These are phyloP conservation scores for Physocephala rufipes DNA, from an alignment of 2,888 invertebrate genomes.

Conservation along the genomic window DNA sequence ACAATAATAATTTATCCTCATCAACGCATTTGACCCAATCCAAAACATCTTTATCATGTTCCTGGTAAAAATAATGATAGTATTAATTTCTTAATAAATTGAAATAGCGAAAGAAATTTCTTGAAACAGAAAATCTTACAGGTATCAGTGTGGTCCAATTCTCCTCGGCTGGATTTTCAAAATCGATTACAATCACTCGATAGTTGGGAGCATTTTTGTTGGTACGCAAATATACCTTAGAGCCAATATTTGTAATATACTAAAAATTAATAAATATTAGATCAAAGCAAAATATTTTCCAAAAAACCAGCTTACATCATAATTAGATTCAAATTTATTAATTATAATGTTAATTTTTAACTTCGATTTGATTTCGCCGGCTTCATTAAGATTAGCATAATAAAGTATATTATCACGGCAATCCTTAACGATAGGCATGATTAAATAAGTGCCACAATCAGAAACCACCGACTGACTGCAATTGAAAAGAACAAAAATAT, in stretches of 20 bases:
- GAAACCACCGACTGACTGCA: conserved; percentile 84
- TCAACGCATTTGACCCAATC: conserved; percentile 90
- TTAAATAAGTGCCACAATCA: conserved; percentile 90
- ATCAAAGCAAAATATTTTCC: too few relatives aligned
- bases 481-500: conserved; percentile 31
- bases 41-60: conserved; percentile 86
- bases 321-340: conserved; percentile 91
- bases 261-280: conserved; percentile 64
- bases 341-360: conserved; percentile 82
- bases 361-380: conserved; percentile 72
- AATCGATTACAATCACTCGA: conserved; percentile 84
- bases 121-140: conserved; percentile 64
- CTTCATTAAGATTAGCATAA: conserved; percentile 79
- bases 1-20: conserved; percentile 84
- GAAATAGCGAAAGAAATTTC: background rate
- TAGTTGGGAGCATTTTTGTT: conserved; percentile 95
- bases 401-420: conserved; percentile 92
- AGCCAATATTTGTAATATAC: conserved; percentile 90
- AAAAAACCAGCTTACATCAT: conserved; percentile 82
- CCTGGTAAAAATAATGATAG: conserved; percentile 60
- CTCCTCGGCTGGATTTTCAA: conserved; percentile 75
- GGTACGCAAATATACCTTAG: conserved; percentile 85
- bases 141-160: conserved; percentile 86
- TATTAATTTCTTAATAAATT: background rate
- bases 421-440: conserved; percentile 84